A percentile compares a stretch with the other conserved stretches of the same genome.
Conservation (phyloP, 2,113 vertebrate genomes). For the Chaenocephalus aceratus region DNA sequence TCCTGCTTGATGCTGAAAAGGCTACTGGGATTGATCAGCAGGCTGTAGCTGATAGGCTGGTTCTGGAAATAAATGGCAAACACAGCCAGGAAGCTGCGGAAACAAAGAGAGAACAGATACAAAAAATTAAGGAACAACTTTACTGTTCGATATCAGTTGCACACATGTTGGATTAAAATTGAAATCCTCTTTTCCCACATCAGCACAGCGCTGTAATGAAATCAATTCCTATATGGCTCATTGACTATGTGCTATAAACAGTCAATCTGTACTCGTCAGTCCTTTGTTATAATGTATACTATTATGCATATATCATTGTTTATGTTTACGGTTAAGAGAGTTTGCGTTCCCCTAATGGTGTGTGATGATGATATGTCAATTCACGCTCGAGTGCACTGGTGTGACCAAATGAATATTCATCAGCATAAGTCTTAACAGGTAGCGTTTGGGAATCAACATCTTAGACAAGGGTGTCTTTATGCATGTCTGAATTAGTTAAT, state of each 20-base stretch:
- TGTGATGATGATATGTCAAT: slow-evolving; percentile 44
- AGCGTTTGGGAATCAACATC: background rate
- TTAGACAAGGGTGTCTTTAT: background rate
- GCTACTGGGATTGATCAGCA: slow-evolving; percentile 89
- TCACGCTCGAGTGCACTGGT: slow-evolving; percentile 20
- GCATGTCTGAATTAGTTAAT: slow-evolving; percentile 21
- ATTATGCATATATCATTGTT: slow-evolving; percentile 62
- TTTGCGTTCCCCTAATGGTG: slow-evolving; percentile 42
- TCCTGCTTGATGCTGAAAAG: slow-evolving; percentile 85
- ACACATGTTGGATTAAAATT: slow-evolving; percentile 45
- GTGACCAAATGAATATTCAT: slow-evolving; percentile 60
- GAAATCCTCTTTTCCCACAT: slow-evolving; percentile 52
- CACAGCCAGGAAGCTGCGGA: slow-evolving; percentile 86
- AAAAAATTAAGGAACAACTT: slow-evolving; percentile 1
- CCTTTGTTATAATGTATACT: slow-evolving; percentile 47
- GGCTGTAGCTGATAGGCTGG: slow-evolving; percentile 87
- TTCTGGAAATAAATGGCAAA: slow-evolving; percentile 89
- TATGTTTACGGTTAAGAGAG: slow-evolving; percentile 47
- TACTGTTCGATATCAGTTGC: slow-evolving; percentile 39
- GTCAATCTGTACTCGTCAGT: slow-evolving; percentile 64
- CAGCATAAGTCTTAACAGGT: slow-evolving; percentile 31
- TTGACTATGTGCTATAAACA: slow-evolving; percentile 50
- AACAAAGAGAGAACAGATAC: slow-evolving; percentile 30
- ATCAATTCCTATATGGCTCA: slow-evolving; percentile 61
- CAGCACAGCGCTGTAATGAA: slow-evolving; percentile 53